Conservation (phyloP, 2,888 invertebrate genomes). For the Apotomis capreana region DNA sequence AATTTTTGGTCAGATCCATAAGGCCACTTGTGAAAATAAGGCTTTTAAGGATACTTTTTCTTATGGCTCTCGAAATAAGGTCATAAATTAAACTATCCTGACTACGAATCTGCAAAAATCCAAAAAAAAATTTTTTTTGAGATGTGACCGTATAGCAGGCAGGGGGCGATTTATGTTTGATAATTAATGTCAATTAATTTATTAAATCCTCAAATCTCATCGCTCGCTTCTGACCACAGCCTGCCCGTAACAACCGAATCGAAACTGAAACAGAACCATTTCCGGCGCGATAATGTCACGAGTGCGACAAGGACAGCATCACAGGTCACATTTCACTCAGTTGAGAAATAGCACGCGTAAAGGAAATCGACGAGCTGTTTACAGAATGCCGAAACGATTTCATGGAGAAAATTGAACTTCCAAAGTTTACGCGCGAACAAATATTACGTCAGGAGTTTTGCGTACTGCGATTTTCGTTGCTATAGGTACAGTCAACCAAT, state of each 20-base stretch:
- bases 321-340: constrained; percentile 13
- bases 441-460: constrained; percentile 12
- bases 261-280: constrained; percentile 19
- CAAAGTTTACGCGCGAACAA: constrained; percentile 27
- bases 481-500: no score
- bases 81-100: no score
- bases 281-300: neutral
- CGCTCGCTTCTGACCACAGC: neutral
- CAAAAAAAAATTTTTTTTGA: no score
- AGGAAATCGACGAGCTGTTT: constrained; percentile 23
- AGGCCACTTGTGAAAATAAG: no score
- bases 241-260: constrained; percentile 13
- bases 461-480: neutral
- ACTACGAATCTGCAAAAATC: no score
- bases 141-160: no score
- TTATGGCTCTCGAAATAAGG: no score
- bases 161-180: no score
- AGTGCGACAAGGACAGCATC: constrained; percentile 21
- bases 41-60: no score
- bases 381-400: constrained; percentile 32
- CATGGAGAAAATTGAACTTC: constrained; percentile 38
- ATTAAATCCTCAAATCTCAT: neutral
- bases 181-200: no score
- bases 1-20: no score
- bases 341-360: constrained; percentile 32